Base-by-base conservation (phyloP, 2,113 vertebrate species). In the Excalfactoria chinensis region DNA sequence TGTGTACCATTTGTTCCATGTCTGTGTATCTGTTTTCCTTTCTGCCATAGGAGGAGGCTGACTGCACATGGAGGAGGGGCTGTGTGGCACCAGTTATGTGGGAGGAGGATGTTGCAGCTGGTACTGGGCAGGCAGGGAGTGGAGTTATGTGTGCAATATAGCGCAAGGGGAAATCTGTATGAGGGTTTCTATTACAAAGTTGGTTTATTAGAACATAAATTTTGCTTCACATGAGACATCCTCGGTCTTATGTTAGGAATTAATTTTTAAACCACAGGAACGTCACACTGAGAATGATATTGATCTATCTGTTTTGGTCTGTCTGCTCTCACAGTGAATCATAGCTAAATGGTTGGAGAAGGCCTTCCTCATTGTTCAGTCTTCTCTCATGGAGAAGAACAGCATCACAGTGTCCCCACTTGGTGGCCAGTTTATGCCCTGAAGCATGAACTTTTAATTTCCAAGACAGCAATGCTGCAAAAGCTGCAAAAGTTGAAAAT, bases 401-500 rank as follows among this genome's bases (percentile, higher is more conserved):
- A 90, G 86, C 62, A 63, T 51, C 62, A 30, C 5, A 49, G 46
- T 32, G 4, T 6, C 44, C 71, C 8, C 6, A 72, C 28, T 81
- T 82, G 87, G 80, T 4, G 0, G 89, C 40, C 73, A 77, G 49
- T 77, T 83, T 93, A 82, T 91, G 69, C 84, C 84, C 83, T 82
- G 73, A 96, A 95, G 93, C 79, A 73, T 91, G 71, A 96, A 84
- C 69, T 94, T 90, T 76, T 90, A 86, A 95, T 95, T 89, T 94
- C 90, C 84, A 86, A 84, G 76, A 88, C 41, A 85, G 74, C 87
- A 67, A 13, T 63, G 16, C 67, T 81, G 62, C 66, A 78, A 59
- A 71, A 56, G 72, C 83, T 96, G 62, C 66, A 78, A 59, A 71
- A 56, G 72, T 80, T 96, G 78, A 88, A 95, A 97, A 88, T 88